Percentiles rank a stretch among this genome's conserved stretches.
Conservation (phyloP, 2,113 vertebrate species). For the Gallinago undulata region DNA sequence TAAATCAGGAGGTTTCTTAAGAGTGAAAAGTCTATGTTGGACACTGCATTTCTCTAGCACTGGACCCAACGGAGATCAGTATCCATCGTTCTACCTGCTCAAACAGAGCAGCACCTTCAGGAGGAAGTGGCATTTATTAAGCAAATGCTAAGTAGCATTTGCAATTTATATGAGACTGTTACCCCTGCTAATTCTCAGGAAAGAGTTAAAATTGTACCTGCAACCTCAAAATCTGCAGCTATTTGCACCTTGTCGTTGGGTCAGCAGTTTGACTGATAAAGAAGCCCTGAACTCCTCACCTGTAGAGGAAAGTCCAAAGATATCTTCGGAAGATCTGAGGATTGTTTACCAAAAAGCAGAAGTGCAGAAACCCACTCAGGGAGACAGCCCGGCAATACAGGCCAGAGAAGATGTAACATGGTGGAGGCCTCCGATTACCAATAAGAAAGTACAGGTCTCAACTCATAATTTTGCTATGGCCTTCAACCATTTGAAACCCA, state of each 20-base stretch:
- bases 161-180: background rate
- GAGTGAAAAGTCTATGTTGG: background rate
- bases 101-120: background rate
- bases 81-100: background rate
- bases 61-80: background rate
- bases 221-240: background rate
- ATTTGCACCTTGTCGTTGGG: background rate
- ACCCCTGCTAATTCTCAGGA: background rate
- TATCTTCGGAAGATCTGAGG: background rate
- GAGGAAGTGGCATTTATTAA: background rate
- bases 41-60: background rate
- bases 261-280: slow-evolving; percentile 12
- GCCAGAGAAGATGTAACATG: background rate
- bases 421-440: background rate
- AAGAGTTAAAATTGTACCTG: background rate
- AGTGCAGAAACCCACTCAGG: background rate
- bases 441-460: background rate
- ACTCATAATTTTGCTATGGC: background rate
- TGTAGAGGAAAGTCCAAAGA: slow-evolving; percentile 26
- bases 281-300: background rate
- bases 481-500: background rate
- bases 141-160: background rate
- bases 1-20: background rate
- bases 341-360: background rate
- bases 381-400: background rate